These are phyloP conservation scores for Pelosia muscerda DNA, from an alignment of 2,888 invertebrate species.

Conservation along the genomic window DNA sequence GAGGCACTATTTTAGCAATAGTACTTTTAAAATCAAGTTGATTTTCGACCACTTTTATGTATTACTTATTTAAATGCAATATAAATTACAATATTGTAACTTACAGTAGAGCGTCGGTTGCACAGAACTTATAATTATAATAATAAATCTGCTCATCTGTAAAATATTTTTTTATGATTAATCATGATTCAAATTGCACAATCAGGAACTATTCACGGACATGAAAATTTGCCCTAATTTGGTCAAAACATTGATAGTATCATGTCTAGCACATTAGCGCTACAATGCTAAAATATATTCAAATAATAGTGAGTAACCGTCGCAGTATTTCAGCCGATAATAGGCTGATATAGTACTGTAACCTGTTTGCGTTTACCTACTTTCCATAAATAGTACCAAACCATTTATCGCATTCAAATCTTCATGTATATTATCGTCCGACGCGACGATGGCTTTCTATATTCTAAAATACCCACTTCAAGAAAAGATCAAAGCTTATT, in stretches of 20 bases:
- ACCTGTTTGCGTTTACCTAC: background rate
- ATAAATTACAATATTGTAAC: background rate
- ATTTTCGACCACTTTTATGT: slow-evolving; percentile 20
- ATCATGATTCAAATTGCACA: background rate
- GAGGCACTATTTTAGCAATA: slow-evolving; percentile 50
- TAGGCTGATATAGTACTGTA: slow-evolving; percentile 45
- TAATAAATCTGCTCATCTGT: background rate
- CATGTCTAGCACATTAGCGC: slow-evolving; percentile 63
- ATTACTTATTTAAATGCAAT: background rate
- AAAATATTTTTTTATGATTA: background rate
- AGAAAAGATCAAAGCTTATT: slow-evolving; percentile 37
- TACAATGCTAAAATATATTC: slow-evolving; percentile 64
- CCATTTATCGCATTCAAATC: background rate
- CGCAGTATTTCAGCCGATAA: slow-evolving; percentile 57
- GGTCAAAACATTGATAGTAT: slow-evolving; percentile 48
- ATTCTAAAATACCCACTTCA: slow-evolving; percentile 3
- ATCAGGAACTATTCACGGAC: background rate
- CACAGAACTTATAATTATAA: background rate
- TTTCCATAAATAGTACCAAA: slow-evolving; percentile 25
- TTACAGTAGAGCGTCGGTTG: background rate
- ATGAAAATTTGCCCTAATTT: slow-evolving; percentile 37
- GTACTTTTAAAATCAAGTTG: slow-evolving; percentile 45
- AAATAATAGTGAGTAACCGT: slow-evolving; percentile 62
- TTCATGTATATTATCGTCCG: slow-evolving; percentile 11
- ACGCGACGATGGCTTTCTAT: slow-evolving; percentile 2